phyloP scores from a whole-genome alignment of 2,113 vertebrate genomes.

The Calidris pygmaea region DNA sequence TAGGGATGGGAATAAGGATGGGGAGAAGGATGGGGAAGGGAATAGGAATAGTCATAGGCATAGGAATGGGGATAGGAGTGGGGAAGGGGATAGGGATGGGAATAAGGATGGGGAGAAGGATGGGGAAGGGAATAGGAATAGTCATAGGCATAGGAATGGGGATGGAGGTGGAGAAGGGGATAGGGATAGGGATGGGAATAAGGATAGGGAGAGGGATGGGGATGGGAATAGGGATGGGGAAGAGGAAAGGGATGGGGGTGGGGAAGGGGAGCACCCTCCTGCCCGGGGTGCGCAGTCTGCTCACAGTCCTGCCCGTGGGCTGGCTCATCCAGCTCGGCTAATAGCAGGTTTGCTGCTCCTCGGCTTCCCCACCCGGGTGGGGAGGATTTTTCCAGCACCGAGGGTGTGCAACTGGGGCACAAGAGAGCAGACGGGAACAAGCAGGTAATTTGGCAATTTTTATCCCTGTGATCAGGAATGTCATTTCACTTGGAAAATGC shows the following conservation, averaged over 20 bases:
- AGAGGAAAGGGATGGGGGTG: background rate
- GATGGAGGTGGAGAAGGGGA: no score
- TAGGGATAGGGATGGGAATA: background rate
- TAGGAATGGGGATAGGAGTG: no score
- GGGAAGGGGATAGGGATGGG: no score
- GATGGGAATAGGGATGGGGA: background rate
- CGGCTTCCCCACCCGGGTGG: background rate
- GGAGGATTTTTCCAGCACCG: background rate
- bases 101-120: no score
- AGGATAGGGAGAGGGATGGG: no score
- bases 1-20: background rate
- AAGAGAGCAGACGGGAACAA: background rate
- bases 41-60: no score
- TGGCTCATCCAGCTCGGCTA: background rate
- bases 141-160: no score
- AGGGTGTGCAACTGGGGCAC: background rate
- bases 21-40: no score
- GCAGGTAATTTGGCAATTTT: background rate
- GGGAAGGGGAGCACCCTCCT: background rate
- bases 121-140: no score
- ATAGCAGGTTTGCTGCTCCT: background rate
- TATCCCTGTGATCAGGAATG: background rate
- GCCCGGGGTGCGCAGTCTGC: background rate
- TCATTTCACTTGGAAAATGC: background rate
- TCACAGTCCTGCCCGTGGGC: background rate